Conservation (phyloP, 1,140 invertebrate genomes). For the Dreissena rostriformis region DNA sequence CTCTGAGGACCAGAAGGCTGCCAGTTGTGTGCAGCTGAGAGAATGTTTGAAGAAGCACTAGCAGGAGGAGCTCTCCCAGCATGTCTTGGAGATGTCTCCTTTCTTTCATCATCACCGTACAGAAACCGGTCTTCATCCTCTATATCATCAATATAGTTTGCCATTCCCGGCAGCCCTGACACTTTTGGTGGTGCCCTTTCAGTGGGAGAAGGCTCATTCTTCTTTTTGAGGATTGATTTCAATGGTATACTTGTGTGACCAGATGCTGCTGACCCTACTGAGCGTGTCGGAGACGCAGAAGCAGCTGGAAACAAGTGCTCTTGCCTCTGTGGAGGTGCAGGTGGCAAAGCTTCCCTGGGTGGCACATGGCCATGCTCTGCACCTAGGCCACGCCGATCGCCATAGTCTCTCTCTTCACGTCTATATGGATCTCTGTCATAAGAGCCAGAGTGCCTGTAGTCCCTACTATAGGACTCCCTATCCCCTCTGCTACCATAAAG, state of each 20-base stretch:
- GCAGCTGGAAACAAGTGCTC: constrained; percentile 40
- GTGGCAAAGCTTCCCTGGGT: neutral
- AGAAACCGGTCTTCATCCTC: constrained; percentile 78
- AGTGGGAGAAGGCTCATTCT: constrained; percentile 34
- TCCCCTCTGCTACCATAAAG: constrained; percentile 41
- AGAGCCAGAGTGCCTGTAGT: constrained; percentile 5
- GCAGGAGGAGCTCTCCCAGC: neutral
- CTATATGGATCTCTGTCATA: constrained; percentile 38
- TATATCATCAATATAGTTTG: constrained; percentile 66
- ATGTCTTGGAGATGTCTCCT: neutral
- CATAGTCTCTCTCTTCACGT: constrained; percentile 51
- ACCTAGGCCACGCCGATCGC: constrained; percentile 46
- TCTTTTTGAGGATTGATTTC: constrained; percentile 71
- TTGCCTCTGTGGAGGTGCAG: neutral
- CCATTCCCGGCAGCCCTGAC: constrained; percentile 58
- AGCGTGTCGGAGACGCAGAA: neutral
- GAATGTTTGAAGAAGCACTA: constrained; percentile 21
- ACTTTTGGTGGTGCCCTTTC: constrained; percentile 30
- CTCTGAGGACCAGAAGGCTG: constrained; percentile 34
- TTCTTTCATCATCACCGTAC: constrained; percentile 68
- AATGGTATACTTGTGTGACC: constrained; percentile 50
- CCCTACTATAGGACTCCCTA: constrained; percentile 12
- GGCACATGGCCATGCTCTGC: constrained; percentile 4
- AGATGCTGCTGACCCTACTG: neutral
- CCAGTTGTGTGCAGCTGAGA: constrained; percentile 43